phyloP scores from a whole-genome alignment of 2,888 invertebrate genomes.

The Drosophila eohydei region DNA sequence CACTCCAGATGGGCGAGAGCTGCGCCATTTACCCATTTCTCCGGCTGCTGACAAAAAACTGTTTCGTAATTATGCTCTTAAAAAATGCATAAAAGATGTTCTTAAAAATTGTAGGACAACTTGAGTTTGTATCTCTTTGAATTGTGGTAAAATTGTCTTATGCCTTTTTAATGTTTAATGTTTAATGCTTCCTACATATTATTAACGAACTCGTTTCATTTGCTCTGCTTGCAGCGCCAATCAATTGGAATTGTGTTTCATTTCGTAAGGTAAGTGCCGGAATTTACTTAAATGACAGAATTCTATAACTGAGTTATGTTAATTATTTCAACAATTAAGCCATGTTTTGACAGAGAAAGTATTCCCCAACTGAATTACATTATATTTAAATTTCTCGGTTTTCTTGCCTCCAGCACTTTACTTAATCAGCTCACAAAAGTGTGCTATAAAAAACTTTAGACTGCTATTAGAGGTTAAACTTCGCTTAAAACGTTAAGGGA shows the following conservation, averaged over 20 bases:
- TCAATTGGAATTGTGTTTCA: slow-evolving; percentile 23
- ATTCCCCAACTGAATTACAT: neutral
- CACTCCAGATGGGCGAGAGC: slow-evolving; percentile 29
- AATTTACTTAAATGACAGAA: slow-evolving; percentile 11
- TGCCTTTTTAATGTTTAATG: slow-evolving; percentile 27
- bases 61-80: slow-evolving; percentile 62
- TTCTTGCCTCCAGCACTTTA: neutral
- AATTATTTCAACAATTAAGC: neutral
- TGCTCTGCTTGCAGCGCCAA: slow-evolving; percentile 43
- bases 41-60: slow-evolving; percentile 11
- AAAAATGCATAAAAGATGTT: slow-evolving; percentile 54
- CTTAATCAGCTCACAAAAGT: neutral
- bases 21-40: slow-evolving; percentile 33
- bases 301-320: neutral
- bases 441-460: neutral
- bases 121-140: slow-evolving; percentile 24
- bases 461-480: neutral
- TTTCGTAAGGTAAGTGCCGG: slow-evolving; percentile 49
- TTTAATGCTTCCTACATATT: slow-evolving; percentile 8
- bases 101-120: slow-evolving; percentile 38
- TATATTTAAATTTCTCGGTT: neutral
- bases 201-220: slow-evolving; percentile 29
- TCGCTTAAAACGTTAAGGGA: neutral
- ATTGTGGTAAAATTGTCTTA: slow-evolving; percentile 20
- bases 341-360: neutral